Base-by-base conservation (phyloP, 2,113 vertebrate genomes). In the Pitta sordida region DNA sequence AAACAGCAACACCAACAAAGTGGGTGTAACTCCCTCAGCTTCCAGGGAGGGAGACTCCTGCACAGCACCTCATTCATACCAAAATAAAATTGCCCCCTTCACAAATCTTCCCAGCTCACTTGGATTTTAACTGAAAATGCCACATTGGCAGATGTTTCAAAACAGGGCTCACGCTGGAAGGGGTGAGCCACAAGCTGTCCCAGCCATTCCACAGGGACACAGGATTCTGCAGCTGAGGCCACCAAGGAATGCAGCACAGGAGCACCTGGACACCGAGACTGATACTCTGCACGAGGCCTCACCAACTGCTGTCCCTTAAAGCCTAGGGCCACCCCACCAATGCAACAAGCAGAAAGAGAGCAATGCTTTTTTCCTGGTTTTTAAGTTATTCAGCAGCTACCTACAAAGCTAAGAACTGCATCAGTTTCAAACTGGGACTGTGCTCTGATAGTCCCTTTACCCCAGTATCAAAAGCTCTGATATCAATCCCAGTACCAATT, bases 171-270 rank as follows among this genome's bases (percentile, higher is more conserved):
- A 60, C 27, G 7, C 60, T 67, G 15, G 2, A n/a, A 73, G 43
- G 17, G 15, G 10, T 9, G 24, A n/a, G 39, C 10, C 73, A 49
- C 1, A 5, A 39, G 78, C 63, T 60, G 22, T 14, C 34, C 7
- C 13, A 67, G 32, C 29, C 32, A 48, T 41, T 51, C 70, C 5
- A 0, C 15, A 30, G 15, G 29, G n/a, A n/a, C n/a, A n/a, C n/a
- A n/a, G n/a, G n/a, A n/a, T n/a, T n/a, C n/a, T n/a, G 16, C 52
- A 32, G 32, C 4, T 0, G 1, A 46, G 30, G 12, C 15, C 36
- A 43, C 11, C n/a, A 26, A 12, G 39, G 34, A 62, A 2, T 34
- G 51, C 11, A 23, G 30, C 2, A 17, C 5, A 3, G 58, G 20
- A 79, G 32, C 46, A 89, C 7, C 22, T 4, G 5, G 32, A 39